Conservation (phyloP, 2,888 invertebrate species). For the Apoda limacodes region DNA sequence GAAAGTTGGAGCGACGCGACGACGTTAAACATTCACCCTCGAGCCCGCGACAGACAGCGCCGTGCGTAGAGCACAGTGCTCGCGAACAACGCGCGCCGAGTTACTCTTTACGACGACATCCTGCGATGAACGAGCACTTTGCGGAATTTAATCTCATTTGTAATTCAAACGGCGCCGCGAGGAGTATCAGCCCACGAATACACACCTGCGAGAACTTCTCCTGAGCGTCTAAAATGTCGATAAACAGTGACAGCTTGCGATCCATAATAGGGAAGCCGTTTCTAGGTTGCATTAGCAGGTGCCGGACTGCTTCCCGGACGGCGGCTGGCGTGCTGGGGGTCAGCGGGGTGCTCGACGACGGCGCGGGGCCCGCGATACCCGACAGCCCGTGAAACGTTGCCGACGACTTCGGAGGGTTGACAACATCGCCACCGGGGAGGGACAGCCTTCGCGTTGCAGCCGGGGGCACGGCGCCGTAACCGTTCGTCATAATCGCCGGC, state of each 20-base stretch:
- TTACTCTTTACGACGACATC: too few relatives aligned
- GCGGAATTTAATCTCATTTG: too few relatives aligned
- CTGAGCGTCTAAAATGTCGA: constrained; percentile 86
- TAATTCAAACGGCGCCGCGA: too few relatives aligned
- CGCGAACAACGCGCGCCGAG: too few relatives aligned
- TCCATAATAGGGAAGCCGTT: constrained; percentile 83
- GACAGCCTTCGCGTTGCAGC: constrained; percentile 65
- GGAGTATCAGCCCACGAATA: too few relatives aligned
- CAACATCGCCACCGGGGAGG: constrained; percentile 62
- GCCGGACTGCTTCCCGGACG: constrained; percentile 77
- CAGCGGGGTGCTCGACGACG: constrained; percentile 42
- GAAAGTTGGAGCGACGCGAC: too few relatives aligned
- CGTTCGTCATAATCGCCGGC: constrained; percentile 63
- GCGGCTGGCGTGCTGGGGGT: constrained; percentile 72
- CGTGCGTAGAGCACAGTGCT: too few relatives aligned
- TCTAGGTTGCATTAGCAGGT: constrained; percentile 75
- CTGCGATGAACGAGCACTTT: too few relatives aligned
- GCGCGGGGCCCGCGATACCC: constrained; percentile 37
- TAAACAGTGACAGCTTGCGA: constrained; percentile 82
- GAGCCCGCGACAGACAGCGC: too few relatives aligned
- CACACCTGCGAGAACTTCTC: constrained; percentile 86
- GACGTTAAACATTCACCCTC: too few relatives aligned
- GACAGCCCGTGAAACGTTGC: constrained; percentile 73
- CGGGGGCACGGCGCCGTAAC: constrained; percentile 61
- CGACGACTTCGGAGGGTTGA: constrained; percentile 67